These are phyloP conservation scores for Narcine bancroftii DNA, from an alignment of 2,113 vertebrate species.

Conservation along the genomic window DNA sequence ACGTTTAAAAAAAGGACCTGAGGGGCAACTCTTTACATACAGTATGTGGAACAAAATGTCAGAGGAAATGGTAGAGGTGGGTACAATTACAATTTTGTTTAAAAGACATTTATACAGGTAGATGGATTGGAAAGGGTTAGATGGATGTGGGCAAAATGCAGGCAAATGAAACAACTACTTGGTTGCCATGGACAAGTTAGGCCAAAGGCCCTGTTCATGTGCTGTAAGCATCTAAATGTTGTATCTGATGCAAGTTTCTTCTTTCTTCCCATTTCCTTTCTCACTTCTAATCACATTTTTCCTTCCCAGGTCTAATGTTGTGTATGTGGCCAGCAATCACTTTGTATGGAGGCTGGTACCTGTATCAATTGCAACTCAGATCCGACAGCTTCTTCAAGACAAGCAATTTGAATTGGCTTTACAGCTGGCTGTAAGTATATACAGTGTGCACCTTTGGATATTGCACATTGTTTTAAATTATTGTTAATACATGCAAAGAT, in stretches of 20 bases:
- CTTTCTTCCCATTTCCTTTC: neutral
- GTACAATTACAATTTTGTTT: too few species aligned
- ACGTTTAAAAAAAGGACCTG: too few species aligned
- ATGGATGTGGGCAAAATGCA: too few species aligned
- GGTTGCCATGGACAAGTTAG: too few species aligned
- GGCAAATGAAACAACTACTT: too few species aligned
- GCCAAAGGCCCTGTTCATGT: too few species aligned
- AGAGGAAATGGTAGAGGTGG: too few species aligned
- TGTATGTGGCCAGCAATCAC: conserved; percentile 97
- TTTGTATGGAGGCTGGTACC: conserved; percentile 97
- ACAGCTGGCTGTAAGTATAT: conserved; percentile 80
- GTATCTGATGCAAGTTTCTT: neutral
- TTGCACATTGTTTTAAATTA: neutral
- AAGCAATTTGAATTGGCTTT: conserved; percentile 96
- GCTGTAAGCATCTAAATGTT: too few species aligned
- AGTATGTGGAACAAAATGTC: too few species aligned
- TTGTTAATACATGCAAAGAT: neutral
- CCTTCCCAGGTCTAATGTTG: conserved; percentile 74
- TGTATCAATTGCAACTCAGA: conserved; percentile 89
- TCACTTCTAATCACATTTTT: conserved; percentile 25
- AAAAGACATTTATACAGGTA: too few species aligned
- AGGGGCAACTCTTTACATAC: too few species aligned
- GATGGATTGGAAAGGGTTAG: too few species aligned
- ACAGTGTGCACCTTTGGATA: neutral
- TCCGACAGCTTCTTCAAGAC: conserved; percentile 91